Percentiles rank a stretch among this genome's conserved stretches.
These are phyloP conservation scores for Girardia tigrina DNA, from an alignment of 2,888 invertebrate genomes.

Conservation along the genomic window DNA sequence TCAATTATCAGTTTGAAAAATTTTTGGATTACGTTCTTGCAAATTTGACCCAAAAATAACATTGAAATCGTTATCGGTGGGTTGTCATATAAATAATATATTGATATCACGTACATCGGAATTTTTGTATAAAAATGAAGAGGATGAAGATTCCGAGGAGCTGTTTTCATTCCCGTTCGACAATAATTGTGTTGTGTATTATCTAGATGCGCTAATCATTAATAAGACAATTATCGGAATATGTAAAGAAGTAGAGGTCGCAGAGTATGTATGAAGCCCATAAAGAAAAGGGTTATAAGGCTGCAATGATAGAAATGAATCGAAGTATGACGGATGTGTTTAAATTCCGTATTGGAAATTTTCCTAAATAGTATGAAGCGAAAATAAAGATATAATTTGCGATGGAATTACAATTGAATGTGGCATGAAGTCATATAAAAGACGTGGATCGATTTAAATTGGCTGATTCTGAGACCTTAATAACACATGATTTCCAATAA, in stretches of 20 bases:
- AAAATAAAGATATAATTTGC: background rate
- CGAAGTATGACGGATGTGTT: background rate
- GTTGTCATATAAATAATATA: background rate
- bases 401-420: background rate
- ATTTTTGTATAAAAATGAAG: constrained; percentile 39
- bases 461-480: too few species aligned
- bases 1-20: too few species aligned
- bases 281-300: background rate
- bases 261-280: constrained; percentile 27
- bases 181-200: constrained; percentile 40
- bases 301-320: background rate
- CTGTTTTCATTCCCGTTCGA: constrained; percentile 42
- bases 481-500: too few species aligned
- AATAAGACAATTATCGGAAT: constrained; percentile 40
- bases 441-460: background rate
- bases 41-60: too few species aligned
- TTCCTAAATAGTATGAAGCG: background rate
- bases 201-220: constrained; percentile 41
- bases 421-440: background rate
- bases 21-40: too few species aligned
- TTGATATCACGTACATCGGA: background rate
- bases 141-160: constrained; percentile 39
- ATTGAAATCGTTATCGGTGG: background rate
- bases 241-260: constrained; percentile 41
- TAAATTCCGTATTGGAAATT: background rate